Evolutionary conservation across 2,797 vertebrate species (phyloP).

Genomic region (Limosa lapponica): DNA sequence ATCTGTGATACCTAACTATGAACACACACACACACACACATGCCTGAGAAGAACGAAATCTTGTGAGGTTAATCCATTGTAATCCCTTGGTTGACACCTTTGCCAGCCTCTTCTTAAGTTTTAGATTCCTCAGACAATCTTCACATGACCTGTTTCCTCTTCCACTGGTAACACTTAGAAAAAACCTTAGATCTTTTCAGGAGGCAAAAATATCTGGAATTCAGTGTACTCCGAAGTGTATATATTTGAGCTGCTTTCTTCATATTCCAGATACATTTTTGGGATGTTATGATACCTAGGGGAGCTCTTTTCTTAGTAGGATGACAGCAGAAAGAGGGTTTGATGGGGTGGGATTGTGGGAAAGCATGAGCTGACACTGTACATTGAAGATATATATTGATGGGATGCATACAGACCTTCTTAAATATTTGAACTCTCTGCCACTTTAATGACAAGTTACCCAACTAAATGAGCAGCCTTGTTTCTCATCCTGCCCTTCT

Average conservation of each 20-base stretch:
- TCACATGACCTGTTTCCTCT: background rate
- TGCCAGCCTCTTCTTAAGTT: background rate
- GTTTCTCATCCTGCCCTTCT: background rate
- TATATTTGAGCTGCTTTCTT: background rate
- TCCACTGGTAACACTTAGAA: background rate
- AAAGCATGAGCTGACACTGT: background rate
- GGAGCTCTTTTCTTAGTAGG: background rate
- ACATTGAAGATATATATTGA: rapidly evolving
- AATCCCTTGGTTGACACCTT: background rate
- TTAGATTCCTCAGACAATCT: background rate
- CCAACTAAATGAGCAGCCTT: background rate
- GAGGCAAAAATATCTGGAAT: background rate
- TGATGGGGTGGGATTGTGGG: background rate
- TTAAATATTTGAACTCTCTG: background rate
- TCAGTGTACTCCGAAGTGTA: rapidly evolving
- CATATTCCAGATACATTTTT: background rate
- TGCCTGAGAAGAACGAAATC: background rate
- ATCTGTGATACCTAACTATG: background rate
- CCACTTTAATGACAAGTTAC: background rate
- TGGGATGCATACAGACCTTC: background rate
- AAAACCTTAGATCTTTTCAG: background rate
- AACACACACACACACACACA: background rate
- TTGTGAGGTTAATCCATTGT: slow-evolving; percentile 5
- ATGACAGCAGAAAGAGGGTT: background rate
- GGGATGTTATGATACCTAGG: rapidly evolving